Conservation (phyloP, 2,797 vertebrate species). For the Spondyliosoma cantharus region DNA sequence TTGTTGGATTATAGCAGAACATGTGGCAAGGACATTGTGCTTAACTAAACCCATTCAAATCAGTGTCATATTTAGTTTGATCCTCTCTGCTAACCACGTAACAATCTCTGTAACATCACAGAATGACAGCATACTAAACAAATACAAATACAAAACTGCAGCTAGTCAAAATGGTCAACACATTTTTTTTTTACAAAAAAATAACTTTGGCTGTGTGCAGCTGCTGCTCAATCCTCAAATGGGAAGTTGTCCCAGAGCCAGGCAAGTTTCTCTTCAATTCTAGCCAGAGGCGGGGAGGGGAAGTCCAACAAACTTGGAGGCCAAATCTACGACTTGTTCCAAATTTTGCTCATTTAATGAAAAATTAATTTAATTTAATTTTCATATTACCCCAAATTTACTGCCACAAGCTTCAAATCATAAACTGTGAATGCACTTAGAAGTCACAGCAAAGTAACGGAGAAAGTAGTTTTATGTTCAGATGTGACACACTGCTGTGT, state of each 20-base stretch:
- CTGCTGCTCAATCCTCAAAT: conserved; percentile 9
- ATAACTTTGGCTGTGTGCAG: not conserved
- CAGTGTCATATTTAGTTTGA: not conserved
- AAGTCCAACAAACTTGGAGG: conserved; percentile 27
- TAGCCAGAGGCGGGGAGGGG: conserved; percentile 8
- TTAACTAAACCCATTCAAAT: not conserved
- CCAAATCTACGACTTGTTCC: conserved; percentile 13
- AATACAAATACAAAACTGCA: not conserved
- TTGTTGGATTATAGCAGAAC: not conserved
- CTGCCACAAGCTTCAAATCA: conserved; percentile 22
- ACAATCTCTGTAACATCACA: not conserved
- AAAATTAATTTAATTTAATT: conserved; percentile 50
- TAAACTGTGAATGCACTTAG: conserved; percentile 31
- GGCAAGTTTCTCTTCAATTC: not conserved
- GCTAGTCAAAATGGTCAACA: not conserved
- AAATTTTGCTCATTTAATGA: conserved; percentile 31
- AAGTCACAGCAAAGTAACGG: conserved; percentile 25
- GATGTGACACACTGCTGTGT: not conserved
- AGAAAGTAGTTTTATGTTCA: no score
- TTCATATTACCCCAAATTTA: conserved; percentile 35
- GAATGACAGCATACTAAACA: not conserved
- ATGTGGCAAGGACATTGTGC: not conserved
- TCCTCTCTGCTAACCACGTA: not conserved
- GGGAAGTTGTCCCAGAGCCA: conserved; percentile 11
- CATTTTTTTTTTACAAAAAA: not conserved